Evolutionary conservation across 2,888 invertebrate species (phyloP).

Genomic region (Ephialtes manifestator): DNA sequence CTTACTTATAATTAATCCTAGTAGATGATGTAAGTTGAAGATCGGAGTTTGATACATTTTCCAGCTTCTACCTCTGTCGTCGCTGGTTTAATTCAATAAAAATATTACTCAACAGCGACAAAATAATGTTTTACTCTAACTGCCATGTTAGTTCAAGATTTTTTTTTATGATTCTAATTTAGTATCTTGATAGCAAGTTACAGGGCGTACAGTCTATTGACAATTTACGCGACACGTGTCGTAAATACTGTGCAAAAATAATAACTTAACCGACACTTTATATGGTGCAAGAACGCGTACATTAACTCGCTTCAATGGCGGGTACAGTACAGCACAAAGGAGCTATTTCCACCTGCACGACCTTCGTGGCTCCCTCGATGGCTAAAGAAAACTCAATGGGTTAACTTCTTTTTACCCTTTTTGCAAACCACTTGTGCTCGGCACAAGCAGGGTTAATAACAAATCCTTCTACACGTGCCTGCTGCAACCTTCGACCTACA

Average conservation of each 20-base stretch:
- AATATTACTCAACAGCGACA: no score
- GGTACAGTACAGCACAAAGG: slow-evolving; percentile 52
- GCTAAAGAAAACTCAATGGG: slow-evolving; percentile 42
- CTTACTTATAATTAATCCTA: neutral
- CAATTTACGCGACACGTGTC: slow-evolving; percentile 4
- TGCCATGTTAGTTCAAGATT: neutral
- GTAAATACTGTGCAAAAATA: slow-evolving; percentile 23
- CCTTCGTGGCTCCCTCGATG: slow-evolving; percentile 46
- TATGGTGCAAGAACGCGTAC: slow-evolving; percentile 56
- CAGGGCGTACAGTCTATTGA: slow-evolving; percentile 32
- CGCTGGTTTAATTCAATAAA: no score
- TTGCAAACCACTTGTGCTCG: slow-evolving; percentile 19
- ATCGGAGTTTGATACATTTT: neutral
- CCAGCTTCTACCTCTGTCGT: neutral
- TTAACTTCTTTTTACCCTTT: slow-evolving; percentile 35
- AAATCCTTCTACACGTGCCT: slow-evolving; percentile 33
- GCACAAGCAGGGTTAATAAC: slow-evolving; percentile 35
- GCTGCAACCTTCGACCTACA: slow-evolving; percentile 28
- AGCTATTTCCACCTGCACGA: slow-evolving; percentile 51
- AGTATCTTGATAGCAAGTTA: neutral
- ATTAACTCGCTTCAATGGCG: slow-evolving; percentile 54
- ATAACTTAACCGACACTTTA: slow-evolving; percentile 29
- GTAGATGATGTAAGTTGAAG: neutral
- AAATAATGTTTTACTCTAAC: no score
- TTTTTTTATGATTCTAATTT: neutral